Base-by-base conservation (phyloP, 2,797 vertebrate species). In the Sebastolobus alascanus region DNA sequence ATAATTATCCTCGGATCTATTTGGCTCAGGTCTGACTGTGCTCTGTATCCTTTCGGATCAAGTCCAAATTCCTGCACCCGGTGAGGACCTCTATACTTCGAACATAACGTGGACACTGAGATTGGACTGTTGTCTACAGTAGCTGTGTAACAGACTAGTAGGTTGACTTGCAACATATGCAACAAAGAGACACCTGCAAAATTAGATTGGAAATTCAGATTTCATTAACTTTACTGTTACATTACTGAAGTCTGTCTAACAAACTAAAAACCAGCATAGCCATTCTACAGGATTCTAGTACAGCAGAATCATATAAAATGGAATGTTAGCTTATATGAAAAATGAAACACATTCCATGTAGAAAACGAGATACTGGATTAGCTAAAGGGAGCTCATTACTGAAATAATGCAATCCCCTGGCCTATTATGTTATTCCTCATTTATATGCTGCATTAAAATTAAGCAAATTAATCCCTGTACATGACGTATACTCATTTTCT, bases 21-120 rank as follows among this genome's bases (percentile, higher is more conserved):
- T 65, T 40, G 50, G 35, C 25, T 71, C 29, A 35, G 18, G 65
- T 74, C 40, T 66, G 71, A 71, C 71, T 35, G 65, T 66, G n/a
- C 33, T 60, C 5, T 1, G 4, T 33, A 55, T 69, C 35, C 6
- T 63, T 52, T 25, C 4, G 16, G 64, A 55, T 56, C 8, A 3
- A 37, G 25, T 65, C 37, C 37, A 46, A 27, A 58, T 50, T 46
- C 50, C 38, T 56, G 33, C 33, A 22, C 10, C 31, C 4, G 10
- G 6, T 25, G 35, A 27, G 18, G 68, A 46, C 52, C 52, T 14
- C 18, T 58, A 10, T 46, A 33, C 29, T 54, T 63, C 8, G 1
- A 33, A 25, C 33, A 38, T 22, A 38, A 20, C 52, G 46, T 55
- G 13, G 6, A 29, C 55, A 35, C 25, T 14, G 20, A 55, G 54